Base-by-base conservation (phyloP, 2,888 invertebrate species). In the Oxyteleia sp. region DNA sequence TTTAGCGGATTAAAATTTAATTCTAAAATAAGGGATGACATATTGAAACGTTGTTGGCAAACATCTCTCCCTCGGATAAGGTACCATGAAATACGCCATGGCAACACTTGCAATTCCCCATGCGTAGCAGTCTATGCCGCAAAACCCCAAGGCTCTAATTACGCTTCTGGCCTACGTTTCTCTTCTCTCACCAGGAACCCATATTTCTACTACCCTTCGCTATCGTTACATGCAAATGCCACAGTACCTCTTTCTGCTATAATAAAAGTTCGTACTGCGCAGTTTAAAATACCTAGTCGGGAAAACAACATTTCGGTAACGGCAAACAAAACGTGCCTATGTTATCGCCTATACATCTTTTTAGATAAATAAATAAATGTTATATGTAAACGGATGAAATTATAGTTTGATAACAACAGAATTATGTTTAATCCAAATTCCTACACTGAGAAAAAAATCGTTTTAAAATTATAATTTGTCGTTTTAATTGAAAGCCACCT, bases 11-110 rank as follows among this genome's bases (percentile, higher is more conserved):
- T 93, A 93, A 93, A 92, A 91, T 93, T 93, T 92, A 92, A 93
- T 93, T 92, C 91, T 88, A 88, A 89, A 92, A 91, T 90, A 93
- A 92, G 91, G 90, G 89, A 92, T 91, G 90, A 92, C 91, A 91
- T 91, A 93, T 92, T 89, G 91, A 88, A 90, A 92, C 84, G 89
- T 87, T 71, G 87, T 87, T 86, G 87, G 87, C 87, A 88, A 89
- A 88, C 85, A 87, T 88, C 82, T 83, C 88, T 82, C 89, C 87
- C 86, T 86, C 72, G 84, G 71, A 81, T 76, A 72, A 57, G 72
- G 76, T 75, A 72, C 71, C 45, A 57, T 72, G 64, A 59, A 66
- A 63, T 43, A n/a, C 64, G 29, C 41, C 43, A 43, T 32, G 32
- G 66, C 76, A 38, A 16, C 41, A 57, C n/a, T 64, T 66, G 45